Evolutionary conservation across 1,140 invertebrate genomes (phyloP).

Genomic region (Bicyclus anynana): DNA sequence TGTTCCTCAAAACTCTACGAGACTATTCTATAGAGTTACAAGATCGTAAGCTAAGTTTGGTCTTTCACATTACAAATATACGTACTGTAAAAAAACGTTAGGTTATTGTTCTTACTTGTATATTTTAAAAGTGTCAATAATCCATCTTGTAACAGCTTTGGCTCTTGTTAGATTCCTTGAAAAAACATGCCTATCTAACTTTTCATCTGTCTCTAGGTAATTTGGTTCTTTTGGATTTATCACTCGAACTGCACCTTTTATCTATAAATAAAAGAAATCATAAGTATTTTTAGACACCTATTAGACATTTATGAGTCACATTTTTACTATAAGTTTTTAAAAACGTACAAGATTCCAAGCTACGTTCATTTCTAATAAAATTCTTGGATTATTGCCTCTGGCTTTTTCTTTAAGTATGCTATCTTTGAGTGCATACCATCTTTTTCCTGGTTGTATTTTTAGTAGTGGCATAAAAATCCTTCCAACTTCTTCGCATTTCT

Average conservation of each 20-base stretch:
- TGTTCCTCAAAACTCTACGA: too few relatives aligned
- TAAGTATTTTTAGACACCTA: background rate
- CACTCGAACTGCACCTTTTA: constrained; percentile 88
- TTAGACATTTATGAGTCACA: too few relatives aligned
- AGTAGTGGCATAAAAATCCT: constrained; percentile 93
- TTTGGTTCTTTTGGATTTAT: constrained; percentile 97
- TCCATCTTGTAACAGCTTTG: constrained; percentile 88
- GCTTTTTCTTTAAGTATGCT: constrained; percentile 89
- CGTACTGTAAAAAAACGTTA: too few relatives aligned
- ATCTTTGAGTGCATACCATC: constrained; percentile 98
- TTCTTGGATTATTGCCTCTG: constrained; percentile 84
- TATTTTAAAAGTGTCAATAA: constrained; percentile 89
- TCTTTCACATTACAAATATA: too few relatives aligned
- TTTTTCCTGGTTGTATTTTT: constrained; percentile 90
- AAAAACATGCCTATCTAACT: constrained; percentile 95
- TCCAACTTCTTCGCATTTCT: constrained; percentile 96
- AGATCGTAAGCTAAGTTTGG: too few relatives aligned
- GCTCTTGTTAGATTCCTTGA: constrained; percentile 93
- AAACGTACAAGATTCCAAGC: constrained; percentile 88
- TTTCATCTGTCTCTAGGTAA: constrained; percentile 91
- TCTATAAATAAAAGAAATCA: constrained; percentile 29
- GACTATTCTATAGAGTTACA: too few relatives aligned
- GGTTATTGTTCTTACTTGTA: too few relatives aligned
- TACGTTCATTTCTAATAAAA: constrained; percentile 91
- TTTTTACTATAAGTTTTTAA: background rate